Evolutionary conservation across 1,140 invertebrate genomes (phyloP), one percentile per base, ranked within the genome.

Genomic region (Dendrolimus punctatus): DNA sequence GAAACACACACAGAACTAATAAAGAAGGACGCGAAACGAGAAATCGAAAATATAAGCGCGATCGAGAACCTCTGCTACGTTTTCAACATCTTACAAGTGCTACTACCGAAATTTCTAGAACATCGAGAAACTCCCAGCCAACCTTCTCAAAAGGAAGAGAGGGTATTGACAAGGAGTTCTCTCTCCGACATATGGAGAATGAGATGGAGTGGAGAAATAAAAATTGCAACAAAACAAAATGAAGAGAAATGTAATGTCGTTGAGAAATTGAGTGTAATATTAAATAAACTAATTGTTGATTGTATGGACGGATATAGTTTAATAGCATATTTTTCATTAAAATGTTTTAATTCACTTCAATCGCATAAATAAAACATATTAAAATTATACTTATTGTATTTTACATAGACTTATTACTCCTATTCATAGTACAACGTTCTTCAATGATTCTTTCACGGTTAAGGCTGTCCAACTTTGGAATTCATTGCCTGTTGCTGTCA

Each of bases 321-420:
- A 8, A 57, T 85, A 9, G 58, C 81, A 0, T 82, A 66, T 58
- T 58, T 64, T 4, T 79, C 79, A 0, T 54, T 85, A 38, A 75
- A 80, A 50, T 80, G 79, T 60, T 82, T 75, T 50, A 84, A 84
- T 68, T 59, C 72, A 9, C 58, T 82, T 48, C 78, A 74, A 60
- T 44, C 46, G 23, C 8, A 23, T 49, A 45, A 52, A 49, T 23
- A 53, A 45, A 46, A 44, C 39, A 40, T 38, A 43, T 52, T 40
- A 6, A 10, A 7, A 40, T 44, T 44, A 44, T 47, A 8, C 8
- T 47, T 6, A 38, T 2, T 47, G 8, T 47, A 47, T 5, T 47
- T 5, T 9, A 44, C 43, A 44, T 44, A 9, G 5, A 44, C 5
- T 44, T 4, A 8, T 44, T n/a, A n/a, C n/a, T n/a, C 45, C 45